These are phyloP conservation scores for Platycheirus albimanus DNA, from an alignment of 2,888 invertebrate genomes.

Conservation along the genomic window DNA sequence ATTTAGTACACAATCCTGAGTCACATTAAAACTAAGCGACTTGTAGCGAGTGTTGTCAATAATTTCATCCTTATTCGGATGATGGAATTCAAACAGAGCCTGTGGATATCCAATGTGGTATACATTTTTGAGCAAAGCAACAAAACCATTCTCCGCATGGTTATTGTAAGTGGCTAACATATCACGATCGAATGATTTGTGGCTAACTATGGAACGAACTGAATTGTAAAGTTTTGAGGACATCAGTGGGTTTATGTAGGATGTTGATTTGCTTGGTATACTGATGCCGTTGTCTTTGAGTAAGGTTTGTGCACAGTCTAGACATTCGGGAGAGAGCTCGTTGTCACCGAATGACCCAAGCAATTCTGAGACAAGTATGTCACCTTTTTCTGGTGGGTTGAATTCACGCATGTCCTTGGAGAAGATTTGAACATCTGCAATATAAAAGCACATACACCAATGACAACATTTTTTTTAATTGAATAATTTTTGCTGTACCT, in stretches of 20 bases:
- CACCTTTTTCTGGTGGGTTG: constrained; percentile 92
- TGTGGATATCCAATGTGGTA: constrained; percentile 81
- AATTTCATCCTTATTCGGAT: constrained; percentile 90
- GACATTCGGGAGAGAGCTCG: constrained; percentile 98
- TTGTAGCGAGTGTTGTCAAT: constrained; percentile 90
- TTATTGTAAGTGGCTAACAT: constrained; percentile 76
- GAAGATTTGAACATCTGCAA: constrained; percentile 88
- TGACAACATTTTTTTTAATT: not conserved
- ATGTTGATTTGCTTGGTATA: constrained; percentile 95
- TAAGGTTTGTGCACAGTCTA: constrained; percentile 95
- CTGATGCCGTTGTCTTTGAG: constrained; percentile 94
- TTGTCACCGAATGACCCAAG: constrained; percentile 99
- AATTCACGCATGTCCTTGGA: constrained; percentile 94
- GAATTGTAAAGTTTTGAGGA: constrained; percentile 94
- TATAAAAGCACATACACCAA: not conserved
- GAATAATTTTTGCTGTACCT: not conserved
- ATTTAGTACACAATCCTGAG: constrained; percentile 91
- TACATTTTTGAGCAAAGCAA: constrained; percentile 87
- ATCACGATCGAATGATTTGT: constrained; percentile 76
- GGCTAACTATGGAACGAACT: constrained; percentile 82
- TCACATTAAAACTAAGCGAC: constrained; percentile 87
- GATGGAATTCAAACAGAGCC: constrained; percentile 92
- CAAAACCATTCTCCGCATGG: constrained; percentile 92
- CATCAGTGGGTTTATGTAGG: constrained; percentile 96
- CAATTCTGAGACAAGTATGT: constrained; percentile 97